Percentiles rank a stretch among this genome's conserved stretches.
Evolutionary conservation across 2,113 vertebrate genomes (phyloP).

Genomic region (Campylorhamphus procurvoides): DNA sequence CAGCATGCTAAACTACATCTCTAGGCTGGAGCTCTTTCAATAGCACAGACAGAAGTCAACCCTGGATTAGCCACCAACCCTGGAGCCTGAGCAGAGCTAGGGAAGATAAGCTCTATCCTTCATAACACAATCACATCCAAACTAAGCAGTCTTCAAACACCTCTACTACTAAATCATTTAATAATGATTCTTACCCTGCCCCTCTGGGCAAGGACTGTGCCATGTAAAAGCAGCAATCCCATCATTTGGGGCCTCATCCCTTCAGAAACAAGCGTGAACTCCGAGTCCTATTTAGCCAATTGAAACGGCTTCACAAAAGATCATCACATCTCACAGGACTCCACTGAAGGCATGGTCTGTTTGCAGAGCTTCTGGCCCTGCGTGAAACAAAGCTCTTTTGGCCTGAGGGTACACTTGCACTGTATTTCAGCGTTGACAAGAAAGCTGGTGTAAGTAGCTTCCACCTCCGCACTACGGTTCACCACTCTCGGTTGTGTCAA

Average conservation of each 20-base stretch:
- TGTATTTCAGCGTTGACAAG: not conserved
- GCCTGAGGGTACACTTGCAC: not conserved
- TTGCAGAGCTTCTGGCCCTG: constrained; percentile 9
- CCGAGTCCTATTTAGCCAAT: not conserved
- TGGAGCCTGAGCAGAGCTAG: not conserved
- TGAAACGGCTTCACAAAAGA: not conserved
- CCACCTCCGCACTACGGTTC: constrained; percentile 13
- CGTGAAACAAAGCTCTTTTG: not conserved
- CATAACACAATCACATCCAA: not conserved
- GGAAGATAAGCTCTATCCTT: not conserved
- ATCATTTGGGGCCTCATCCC: not conserved
- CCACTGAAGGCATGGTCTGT: not conserved
- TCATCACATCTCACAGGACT: not conserved
- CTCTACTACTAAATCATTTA: not conserved
- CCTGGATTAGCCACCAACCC: not conserved
- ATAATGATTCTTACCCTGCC: not conserved
- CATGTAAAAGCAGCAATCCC: not conserved
- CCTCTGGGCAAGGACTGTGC: not conserved
- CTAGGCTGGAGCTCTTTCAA: not conserved
- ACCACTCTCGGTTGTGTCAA: constrained; percentile 34
- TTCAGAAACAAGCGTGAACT: not conserved
- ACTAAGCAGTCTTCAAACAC: not conserved
- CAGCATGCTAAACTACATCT: not conserved
- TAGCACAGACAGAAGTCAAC: not conserved
- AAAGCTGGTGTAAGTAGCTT: constrained; percentile 1